Conservation (phyloP, 2,113 vertebrate species). For the Nothocercus julius region DNA sequence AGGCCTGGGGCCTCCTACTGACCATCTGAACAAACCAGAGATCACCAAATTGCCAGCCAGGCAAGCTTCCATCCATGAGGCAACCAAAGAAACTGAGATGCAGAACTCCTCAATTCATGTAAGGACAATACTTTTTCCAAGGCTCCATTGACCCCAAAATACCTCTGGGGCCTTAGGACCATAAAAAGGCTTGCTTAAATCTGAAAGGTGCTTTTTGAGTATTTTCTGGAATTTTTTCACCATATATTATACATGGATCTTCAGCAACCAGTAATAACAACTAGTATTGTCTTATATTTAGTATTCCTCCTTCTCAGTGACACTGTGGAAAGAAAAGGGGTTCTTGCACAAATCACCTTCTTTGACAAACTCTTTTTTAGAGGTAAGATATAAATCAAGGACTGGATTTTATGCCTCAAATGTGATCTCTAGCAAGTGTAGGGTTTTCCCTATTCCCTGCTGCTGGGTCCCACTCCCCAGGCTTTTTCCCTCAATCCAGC, state of each 20-base stretch:
- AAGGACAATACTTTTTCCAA: background rate
- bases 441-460: background rate
- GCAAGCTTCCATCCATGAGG: background rate
- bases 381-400: background rate
- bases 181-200: background rate
- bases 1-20: background rate
- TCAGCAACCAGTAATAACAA: background rate
- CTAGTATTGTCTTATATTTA: background rate
- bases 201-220: background rate
- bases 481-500: slow-evolving; percentile 17
- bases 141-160: background rate
- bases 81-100: slow-evolving; percentile 8
- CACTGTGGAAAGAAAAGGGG: background rate
- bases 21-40: background rate
- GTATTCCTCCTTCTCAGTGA: background rate
- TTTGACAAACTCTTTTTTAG: background rate
- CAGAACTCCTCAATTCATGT: background rate
- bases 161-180: background rate
- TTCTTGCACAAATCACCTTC: background rate
- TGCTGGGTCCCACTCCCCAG: background rate
- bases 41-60: background rate
- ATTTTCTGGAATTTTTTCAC: background rate
- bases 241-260: background rate
- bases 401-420: background rate
- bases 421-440: background rate